These are phyloP conservation scores for Hyposmocoma kahamanoa DNA, from an alignment of 1,140 invertebrate genomes.

Conservation along the genomic window DNA sequence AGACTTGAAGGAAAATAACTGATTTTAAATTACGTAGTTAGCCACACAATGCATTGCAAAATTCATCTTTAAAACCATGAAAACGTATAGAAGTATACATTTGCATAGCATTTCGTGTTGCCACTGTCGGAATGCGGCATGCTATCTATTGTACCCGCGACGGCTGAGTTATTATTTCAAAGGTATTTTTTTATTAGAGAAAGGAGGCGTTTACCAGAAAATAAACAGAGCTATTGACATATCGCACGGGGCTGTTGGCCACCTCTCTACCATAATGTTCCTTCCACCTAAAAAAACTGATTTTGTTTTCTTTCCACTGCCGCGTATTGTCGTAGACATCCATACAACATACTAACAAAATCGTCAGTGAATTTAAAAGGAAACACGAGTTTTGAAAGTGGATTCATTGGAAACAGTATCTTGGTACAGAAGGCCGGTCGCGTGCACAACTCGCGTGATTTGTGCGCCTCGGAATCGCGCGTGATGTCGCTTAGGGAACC, in stretches of 20 bases:
- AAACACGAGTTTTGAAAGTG: not conserved
- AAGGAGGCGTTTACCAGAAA: slow-evolving; percentile 52
- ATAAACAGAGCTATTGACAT: slow-evolving; percentile 64
- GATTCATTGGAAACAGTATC: slow-evolving; percentile 10
- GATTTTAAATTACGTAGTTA: too few relatives aligned
- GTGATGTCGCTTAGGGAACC: slow-evolving; percentile 37
- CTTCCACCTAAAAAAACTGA: slow-evolving; percentile 1
- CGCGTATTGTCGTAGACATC: not conserved
- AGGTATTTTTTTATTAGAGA: slow-evolving; percentile 56
- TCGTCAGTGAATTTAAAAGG: slow-evolving; percentile 9
- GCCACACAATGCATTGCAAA: too few relatives aligned
- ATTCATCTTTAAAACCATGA: too few relatives aligned
- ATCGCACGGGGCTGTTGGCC: slow-evolving; percentile 25
- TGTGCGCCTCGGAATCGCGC: slow-evolving; percentile 46
- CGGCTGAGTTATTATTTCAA: slow-evolving; percentile 54
- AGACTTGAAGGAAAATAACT: too few relatives aligned
- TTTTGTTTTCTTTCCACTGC: not conserved
- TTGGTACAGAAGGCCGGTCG: slow-evolving; percentile 28
- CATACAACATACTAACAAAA: slow-evolving; percentile 3
- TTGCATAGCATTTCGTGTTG: slow-evolving; percentile 44
- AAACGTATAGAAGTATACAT: slow-evolving; percentile 18
- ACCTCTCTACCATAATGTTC: not conserved
- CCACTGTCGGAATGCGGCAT: slow-evolving; percentile 39
- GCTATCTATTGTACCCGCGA: slow-evolving; percentile 44
- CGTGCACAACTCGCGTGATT: slow-evolving; percentile 58